phyloP scores from a whole-genome alignment of 2,888 invertebrate species.

The Calameuta pallipes region DNA sequence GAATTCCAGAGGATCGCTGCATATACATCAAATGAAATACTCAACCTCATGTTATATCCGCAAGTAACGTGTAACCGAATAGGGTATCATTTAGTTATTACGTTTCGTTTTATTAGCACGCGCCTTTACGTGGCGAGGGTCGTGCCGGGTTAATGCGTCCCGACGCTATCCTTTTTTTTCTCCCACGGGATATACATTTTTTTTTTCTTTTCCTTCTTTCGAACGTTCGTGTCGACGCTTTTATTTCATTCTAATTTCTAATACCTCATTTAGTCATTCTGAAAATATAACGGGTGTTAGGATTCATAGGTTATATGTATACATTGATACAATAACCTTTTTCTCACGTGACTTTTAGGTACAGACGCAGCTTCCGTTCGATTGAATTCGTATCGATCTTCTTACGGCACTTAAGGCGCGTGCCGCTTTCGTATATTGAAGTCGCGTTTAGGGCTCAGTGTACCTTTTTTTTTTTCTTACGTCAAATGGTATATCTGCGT shows the following conservation, averaged over 20 bases:
- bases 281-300: not conserved
- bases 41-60: not conserved
- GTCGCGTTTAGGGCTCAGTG: not conserved
- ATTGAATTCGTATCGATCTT: slow-evolving; percentile 22
- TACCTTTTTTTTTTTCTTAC: not conserved
- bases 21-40: not conserved
- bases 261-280: not conserved
- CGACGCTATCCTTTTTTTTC: not conserved
- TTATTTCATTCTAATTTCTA: not conserved
- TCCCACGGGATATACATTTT: not conserved
- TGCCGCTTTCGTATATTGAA: not conserved
- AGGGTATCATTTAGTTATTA: not conserved
- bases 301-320: not conserved
- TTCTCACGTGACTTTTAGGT: not conserved
- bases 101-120: not conserved
- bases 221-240: no score
- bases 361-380: slow-evolving; percentile 9
- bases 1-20: not conserved
- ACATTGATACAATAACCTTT: not conserved
- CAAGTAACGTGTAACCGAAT: not conserved
- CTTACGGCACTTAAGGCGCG: slow-evolving; percentile 2
- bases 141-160: not conserved
- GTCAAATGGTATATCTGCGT: not conserved
- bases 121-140: not conserved
- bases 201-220: not conserved